A percentile compares a stretch with the other conserved stretches of the same genome.
These are phyloP conservation scores for Craterocephalus amniculus DNA, from an alignment of 2,797 vertebrate species.

Conservation along the genomic window DNA sequence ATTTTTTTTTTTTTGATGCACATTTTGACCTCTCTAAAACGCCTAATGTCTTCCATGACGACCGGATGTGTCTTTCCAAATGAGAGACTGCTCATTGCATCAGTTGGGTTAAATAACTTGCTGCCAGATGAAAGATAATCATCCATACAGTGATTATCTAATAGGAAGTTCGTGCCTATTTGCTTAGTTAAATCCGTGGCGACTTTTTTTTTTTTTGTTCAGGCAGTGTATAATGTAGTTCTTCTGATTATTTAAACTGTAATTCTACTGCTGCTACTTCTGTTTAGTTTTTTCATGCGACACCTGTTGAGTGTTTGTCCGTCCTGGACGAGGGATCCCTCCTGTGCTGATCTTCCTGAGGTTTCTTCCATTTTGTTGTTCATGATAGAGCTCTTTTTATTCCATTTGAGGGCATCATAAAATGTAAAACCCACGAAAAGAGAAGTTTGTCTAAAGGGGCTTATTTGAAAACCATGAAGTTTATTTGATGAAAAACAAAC, in stretches of 20 bases:
- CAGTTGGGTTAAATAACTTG: too few species aligned
- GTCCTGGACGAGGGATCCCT: conserved; percentile 8
- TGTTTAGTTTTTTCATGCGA: conserved; percentile 36
- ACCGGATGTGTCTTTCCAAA: too few species aligned
- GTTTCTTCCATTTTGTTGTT: conserved; percentile 38
- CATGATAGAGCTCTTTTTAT: conserved; percentile 19
- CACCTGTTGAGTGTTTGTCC: conserved; percentile 31
- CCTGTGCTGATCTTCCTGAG: conserved; percentile 25
- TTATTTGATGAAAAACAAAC: neutral
- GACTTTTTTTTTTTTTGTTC: too few species aligned
- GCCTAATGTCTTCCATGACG: too few species aligned
- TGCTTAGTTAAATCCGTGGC: too few species aligned
- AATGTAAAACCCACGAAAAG: neutral
- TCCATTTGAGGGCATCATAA: rapidly evolving
- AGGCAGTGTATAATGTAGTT: neutral
- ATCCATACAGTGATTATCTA: too few species aligned
- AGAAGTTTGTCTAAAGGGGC: neutral
- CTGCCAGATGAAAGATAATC: too few species aligned
- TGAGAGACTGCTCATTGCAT: too few species aligned
- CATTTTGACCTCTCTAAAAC: too few species aligned
- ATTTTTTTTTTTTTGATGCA: too few species aligned
- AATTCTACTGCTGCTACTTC: conserved; percentile 32
- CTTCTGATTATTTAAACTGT: conserved; percentile 11
- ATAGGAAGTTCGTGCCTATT: too few species aligned
- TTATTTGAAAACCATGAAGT: neutral